phyloP scores from a whole-genome alignment of 2,888 invertebrate species.

The Sepiola atlantica region DNA sequence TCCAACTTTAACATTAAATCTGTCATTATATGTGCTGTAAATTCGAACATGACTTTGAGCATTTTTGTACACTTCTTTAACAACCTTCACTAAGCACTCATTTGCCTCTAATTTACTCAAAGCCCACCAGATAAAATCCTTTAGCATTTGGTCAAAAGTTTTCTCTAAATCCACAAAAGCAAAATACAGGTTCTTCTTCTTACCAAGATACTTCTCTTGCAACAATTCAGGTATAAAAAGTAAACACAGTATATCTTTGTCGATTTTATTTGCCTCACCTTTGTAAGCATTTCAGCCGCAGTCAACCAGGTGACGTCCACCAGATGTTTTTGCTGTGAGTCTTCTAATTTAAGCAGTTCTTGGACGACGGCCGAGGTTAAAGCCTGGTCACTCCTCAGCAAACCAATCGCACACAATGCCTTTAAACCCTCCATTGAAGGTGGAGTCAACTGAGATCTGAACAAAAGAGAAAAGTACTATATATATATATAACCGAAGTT shows the following conservation, averaged over 20 bases:
- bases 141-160: no score
- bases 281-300: constrained; percentile 76
- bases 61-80: no score
- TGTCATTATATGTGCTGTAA: no score
- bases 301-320: constrained; percentile 82
- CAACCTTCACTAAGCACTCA: no score
- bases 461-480: neutral
- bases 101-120: no score
- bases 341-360: constrained; percentile 78
- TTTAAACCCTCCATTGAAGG: constrained; percentile 85
- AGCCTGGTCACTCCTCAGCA: constrained; percentile 84
- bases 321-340: constrained; percentile 76
- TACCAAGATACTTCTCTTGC: no score
- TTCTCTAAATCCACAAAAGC: no score
- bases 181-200: no score
- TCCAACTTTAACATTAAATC: no score
- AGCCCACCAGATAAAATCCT: no score
- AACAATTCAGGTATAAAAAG: neutral
- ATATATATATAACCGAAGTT: no score
- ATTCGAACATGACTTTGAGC: no score
- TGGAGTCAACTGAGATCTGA: constrained; percentile 75
- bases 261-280: neutral
- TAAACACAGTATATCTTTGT: neutral
- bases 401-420: constrained; percentile 86
- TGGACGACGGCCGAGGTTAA: constrained; percentile 83